Conservation (phyloP, 2,113 vertebrate species). For the Ochotona curzoniae region DNA sequence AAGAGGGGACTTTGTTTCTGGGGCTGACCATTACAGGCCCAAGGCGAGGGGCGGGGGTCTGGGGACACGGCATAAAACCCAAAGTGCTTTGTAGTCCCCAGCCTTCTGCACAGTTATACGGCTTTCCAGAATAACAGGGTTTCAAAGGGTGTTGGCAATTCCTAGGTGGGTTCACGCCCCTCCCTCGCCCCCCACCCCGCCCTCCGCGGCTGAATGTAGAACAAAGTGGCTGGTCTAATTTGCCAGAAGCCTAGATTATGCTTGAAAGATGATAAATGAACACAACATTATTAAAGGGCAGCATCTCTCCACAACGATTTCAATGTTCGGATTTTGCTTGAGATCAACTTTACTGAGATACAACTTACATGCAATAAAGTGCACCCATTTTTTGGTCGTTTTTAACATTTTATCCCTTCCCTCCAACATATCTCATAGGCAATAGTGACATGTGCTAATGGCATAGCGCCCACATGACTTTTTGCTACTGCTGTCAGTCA, state of each 20-base stretch:
- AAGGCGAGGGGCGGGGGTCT: slow-evolving; percentile 26
- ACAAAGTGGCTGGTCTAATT: slow-evolving; percentile 76
- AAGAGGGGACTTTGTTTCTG: slow-evolving; percentile 68
- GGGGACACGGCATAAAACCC: neutral
- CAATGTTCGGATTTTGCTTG: slow-evolving; percentile 49
- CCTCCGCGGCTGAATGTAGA: slow-evolving; percentile 62
- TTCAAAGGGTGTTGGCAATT: slow-evolving; percentile 36
- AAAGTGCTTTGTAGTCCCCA: neutral
- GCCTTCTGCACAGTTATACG: neutral
- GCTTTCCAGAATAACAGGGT: slow-evolving; percentile 16
- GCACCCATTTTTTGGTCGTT: slow-evolving; percentile 6
- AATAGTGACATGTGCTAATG: slow-evolving; percentile 13
- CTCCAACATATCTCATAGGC: slow-evolving; percentile 29
- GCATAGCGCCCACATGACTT: neutral
- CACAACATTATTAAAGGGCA: slow-evolving; percentile 53
- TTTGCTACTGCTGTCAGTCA: slow-evolving; percentile 12
- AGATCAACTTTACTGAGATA: slow-evolving; percentile 30
- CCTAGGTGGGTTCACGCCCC: slow-evolving; percentile 21
- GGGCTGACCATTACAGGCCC: slow-evolving; percentile 27
- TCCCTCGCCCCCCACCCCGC: slow-evolving; percentile 31
- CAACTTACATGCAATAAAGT: slow-evolving; percentile 46
- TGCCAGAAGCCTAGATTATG: slow-evolving; percentile 70
- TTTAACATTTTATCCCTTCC: slow-evolving; percentile 42
- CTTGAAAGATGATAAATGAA: slow-evolving; percentile 78
- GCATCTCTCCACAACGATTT: slow-evolving; percentile 27